Conservation (phyloP, 2,113 vertebrate species). For the Triplophysa tibetana region DNA sequence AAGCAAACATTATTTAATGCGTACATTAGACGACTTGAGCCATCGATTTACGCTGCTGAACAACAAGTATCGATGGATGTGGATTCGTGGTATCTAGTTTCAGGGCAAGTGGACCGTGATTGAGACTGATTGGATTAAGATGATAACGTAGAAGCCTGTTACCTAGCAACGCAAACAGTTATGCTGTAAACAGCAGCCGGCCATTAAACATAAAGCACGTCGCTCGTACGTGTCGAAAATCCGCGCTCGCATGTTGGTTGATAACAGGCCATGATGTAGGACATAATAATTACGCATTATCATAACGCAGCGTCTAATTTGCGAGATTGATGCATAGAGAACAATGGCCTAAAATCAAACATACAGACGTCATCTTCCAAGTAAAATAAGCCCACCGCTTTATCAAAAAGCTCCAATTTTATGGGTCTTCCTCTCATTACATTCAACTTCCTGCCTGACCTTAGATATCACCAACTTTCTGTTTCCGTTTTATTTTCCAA, state of each 20-base stretch:
- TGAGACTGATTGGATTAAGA: slow-evolving; percentile 66
- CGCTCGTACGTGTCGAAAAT: slow-evolving; percentile 40
- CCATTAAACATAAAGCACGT: slow-evolving; percentile 58
- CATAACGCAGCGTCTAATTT: slow-evolving; percentile 13
- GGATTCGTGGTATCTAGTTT: slow-evolving; percentile 51
- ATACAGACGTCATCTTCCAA: neutral
- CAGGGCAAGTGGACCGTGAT: slow-evolving; percentile 47
- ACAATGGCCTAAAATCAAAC: neutral
- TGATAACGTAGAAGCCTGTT: slow-evolving; percentile 58
- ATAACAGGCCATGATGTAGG: slow-evolving; percentile 42
- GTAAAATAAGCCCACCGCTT: neutral
- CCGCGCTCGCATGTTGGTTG: slow-evolving; percentile 46
- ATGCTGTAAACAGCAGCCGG: slow-evolving; percentile 70
- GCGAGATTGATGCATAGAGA: neutral
- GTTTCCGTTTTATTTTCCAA: slow-evolving; percentile 56
- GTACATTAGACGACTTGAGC: slow-evolving; percentile 18
- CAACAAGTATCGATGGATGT: slow-evolving; percentile 26
- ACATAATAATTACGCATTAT: slow-evolving; percentile 40
- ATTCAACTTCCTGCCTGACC: slow-evolving; percentile 67
- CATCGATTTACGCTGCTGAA: slow-evolving; percentile 7
- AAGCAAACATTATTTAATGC: slow-evolving; percentile 6
- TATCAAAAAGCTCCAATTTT: slow-evolving; percentile 1
- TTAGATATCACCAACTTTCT: slow-evolving; percentile 54
- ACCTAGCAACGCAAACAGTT: slow-evolving; percentile 73
- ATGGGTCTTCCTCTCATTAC: slow-evolving; percentile 50